Conservation (phyloP, 2,797 vertebrate genomes). For the Enteromius argenteus region DNA sequence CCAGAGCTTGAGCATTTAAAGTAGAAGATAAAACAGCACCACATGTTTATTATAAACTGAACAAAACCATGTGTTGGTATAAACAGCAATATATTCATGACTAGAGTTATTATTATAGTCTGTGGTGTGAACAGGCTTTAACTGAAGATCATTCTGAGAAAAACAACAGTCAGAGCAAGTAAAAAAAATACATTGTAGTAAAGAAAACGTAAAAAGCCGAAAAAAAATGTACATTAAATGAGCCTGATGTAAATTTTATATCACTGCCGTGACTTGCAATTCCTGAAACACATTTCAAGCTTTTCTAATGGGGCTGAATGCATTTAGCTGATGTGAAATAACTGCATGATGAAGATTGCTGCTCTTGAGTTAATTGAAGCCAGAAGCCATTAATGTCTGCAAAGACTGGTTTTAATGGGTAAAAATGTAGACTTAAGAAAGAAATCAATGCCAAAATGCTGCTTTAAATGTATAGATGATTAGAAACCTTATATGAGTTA, state of each 20-base stretch:
- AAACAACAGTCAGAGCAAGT: background rate
- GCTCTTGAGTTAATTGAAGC: background rate
- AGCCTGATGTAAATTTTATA: background rate
- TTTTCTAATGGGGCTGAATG: background rate
- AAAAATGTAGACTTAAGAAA: background rate
- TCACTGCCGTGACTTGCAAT: slow-evolving; percentile 18
- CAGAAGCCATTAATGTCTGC: background rate
- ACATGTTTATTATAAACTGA: background rate
- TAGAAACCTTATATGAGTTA: background rate
- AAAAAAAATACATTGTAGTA: background rate
- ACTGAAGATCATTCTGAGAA: background rate
- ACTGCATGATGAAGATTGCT: slow-evolving; percentile 4
- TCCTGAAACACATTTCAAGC: background rate
- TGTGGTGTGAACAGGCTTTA: background rate
- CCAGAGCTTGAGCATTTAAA: background rate
- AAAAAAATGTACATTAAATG: background rate
- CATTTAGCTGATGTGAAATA: background rate
- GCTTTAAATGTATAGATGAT: background rate
- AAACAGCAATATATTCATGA: background rate
- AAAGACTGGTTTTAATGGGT: background rate
- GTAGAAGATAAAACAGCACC: background rate
- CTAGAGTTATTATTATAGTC: background rate
- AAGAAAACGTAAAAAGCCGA: background rate
- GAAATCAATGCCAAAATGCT: background rate
- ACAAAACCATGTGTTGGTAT: background rate